A percentile compares a stretch with the other conserved stretches of the same genome.
Conservation (phyloP, 1,140 invertebrate species). For the Halesus radiatus region DNA sequence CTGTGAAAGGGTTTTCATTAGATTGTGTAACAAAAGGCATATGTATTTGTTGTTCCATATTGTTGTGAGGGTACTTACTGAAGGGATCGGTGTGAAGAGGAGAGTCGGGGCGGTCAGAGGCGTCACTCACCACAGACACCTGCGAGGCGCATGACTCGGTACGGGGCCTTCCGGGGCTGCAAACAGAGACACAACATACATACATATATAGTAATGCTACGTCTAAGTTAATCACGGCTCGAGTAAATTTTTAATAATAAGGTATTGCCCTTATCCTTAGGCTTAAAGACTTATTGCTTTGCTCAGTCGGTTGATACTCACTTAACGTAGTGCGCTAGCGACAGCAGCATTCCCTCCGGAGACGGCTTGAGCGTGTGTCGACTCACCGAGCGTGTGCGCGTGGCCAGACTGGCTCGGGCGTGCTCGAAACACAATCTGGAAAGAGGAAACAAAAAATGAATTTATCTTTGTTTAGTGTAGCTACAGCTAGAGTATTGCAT, state of each 20-base stretch:
- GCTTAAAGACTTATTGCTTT: no score
- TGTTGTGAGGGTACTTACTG: constrained; percentile 64
- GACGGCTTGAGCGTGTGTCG: constrained; percentile 62
- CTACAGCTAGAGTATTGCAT: no score
- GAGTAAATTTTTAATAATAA: no score
- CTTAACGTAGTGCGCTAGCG: constrained; percentile 65
- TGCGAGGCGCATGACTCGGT: constrained; percentile 67
- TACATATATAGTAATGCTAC: no score
- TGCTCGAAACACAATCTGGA: constrained; percentile 66
- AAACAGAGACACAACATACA: constrained; percentile 36
- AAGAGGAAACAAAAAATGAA: neutral
- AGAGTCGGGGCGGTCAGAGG: constrained; percentile 59
- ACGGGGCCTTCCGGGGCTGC: constrained; percentile 63
- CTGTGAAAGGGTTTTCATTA: constrained; percentile 54
- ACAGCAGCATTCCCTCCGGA: constrained; percentile 63
- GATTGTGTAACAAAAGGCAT: no score
- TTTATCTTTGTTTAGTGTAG: no score
- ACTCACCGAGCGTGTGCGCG: constrained; percentile 60
- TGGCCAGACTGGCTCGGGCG: constrained; percentile 60
- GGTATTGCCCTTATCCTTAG: no score
- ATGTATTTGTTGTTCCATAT: no score
- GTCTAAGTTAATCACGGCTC: no score
- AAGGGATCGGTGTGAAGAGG: constrained; percentile 63
- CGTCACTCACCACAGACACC: constrained; percentile 67
- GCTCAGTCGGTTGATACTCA: constrained; percentile 43